These are phyloP conservation scores for Therioaphis trifolii DNA, from an alignment of 2,888 invertebrate species.

Conservation along the genomic window DNA sequence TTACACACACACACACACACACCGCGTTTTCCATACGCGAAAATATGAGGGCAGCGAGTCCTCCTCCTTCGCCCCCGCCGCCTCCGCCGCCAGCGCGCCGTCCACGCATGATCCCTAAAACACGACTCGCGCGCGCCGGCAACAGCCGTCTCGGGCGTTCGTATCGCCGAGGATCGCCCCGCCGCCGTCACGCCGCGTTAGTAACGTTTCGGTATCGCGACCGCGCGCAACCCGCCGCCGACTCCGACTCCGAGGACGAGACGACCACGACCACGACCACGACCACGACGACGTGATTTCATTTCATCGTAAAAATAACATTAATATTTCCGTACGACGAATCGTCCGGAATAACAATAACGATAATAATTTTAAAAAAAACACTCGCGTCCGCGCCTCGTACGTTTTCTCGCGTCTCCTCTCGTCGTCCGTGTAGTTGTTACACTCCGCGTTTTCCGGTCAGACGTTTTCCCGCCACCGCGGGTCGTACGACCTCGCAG, in stretches of 20 bases:
- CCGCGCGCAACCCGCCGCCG: constrained; percentile 39
- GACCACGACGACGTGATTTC: neutral
- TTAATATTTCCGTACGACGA: neutral
- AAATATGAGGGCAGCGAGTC: constrained; percentile 11
- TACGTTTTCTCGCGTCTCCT: neutral
- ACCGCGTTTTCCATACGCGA: constrained; percentile 34
- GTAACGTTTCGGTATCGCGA: constrained; percentile 59
- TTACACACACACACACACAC: neutral
- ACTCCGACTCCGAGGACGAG: neutral
- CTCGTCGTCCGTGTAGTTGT: too few species aligned
- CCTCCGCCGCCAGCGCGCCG: neutral
- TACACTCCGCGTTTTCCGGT: too few species aligned
- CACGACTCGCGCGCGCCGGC: constrained; percentile 38
- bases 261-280: neutral
- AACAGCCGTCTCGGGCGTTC: constrained; percentile 53
- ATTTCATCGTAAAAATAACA: neutral
- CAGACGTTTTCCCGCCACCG: too few species aligned
- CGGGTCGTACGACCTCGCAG: too few species aligned
- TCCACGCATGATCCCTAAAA: constrained; percentile 37
- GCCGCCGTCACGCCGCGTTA: neutral
- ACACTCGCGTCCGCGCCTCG: neutral
- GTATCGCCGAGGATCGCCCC: neutral
- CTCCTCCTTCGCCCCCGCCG: neutral
- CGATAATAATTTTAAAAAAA: neutral
- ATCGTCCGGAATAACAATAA: neutral